Conservation (phyloP, 2,888 invertebrate species). For the Coleophora flavipennella region DNA sequence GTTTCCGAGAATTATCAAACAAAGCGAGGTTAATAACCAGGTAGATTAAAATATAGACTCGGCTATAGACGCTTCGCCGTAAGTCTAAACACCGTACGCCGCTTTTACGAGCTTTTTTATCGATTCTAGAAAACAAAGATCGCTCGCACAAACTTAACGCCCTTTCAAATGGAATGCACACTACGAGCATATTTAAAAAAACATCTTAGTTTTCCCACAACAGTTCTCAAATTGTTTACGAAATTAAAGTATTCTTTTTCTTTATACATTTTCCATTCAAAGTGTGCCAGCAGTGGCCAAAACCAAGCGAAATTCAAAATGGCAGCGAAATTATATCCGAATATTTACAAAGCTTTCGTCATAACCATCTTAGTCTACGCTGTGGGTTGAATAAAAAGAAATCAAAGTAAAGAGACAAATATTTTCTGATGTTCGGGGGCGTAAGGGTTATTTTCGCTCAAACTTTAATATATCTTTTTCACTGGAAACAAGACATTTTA, state of each 20-base stretch:
- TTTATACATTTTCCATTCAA: too few species aligned
- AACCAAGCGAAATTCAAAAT: conserved; percentile 41
- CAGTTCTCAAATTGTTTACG: too few species aligned
- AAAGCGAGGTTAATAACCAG: too few species aligned
- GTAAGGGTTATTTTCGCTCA: too few species aligned
- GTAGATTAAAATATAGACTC: too few species aligned
- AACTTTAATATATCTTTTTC: too few species aligned
- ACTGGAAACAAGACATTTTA: neutral
- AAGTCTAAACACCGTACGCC: too few species aligned
- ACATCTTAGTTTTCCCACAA: neutral
- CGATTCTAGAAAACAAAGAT: neutral
- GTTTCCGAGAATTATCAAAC: too few species aligned
- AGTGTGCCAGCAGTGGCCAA: conserved; percentile 24
- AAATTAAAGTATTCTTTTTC: too few species aligned
- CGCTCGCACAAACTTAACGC: neutral
- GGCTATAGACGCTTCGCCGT: too few species aligned
- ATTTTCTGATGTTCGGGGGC: neutral
- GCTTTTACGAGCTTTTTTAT: too few species aligned
- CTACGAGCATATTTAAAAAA: neutral
- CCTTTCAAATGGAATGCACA: neutral
- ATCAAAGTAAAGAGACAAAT: conserved; percentile 16
- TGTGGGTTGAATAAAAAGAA: conserved; percentile 29
- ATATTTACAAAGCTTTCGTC: conserved; percentile 48
- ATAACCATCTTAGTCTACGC: conserved; percentile 33
- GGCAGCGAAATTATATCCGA: conserved; percentile 44